These are phyloP conservation scores for Syngnathus scovelli DNA, from an alignment of 2,113 vertebrate species.

Conservation along the genomic window DNA sequence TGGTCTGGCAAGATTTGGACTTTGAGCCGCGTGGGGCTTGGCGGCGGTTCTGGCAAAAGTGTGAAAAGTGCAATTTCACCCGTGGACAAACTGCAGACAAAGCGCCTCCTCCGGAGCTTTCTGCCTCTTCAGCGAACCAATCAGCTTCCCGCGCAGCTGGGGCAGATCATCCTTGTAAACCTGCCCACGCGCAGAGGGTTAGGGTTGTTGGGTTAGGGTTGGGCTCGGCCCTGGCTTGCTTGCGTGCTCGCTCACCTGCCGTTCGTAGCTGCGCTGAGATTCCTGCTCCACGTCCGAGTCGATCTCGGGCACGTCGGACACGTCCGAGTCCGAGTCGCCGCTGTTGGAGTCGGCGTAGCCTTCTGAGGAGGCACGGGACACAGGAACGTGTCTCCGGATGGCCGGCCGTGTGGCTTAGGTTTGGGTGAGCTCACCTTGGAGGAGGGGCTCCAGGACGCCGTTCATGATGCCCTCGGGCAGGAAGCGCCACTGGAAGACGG, in stretches of 20 bases:
- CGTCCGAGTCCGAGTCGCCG: constrained; percentile 91
- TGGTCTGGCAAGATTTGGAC: too few species aligned
- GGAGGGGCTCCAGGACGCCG: constrained; percentile 79
- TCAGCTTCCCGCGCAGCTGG: constrained; percentile 87
- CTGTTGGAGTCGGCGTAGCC: constrained; percentile 89
- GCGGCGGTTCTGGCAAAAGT: too few species aligned
- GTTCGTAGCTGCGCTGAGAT: constrained; percentile 92
- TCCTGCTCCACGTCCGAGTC: constrained; percentile 99
- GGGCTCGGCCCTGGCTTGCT: too few species aligned
- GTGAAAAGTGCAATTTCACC: constrained; percentile 64
- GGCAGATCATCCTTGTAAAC: constrained; percentile 99
- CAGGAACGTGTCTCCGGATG: too few species aligned
- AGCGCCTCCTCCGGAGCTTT: constrained; percentile 87
- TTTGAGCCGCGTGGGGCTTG: too few species aligned
- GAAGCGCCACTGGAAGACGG: constrained; percentile 96
- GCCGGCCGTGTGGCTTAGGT: too few species aligned
- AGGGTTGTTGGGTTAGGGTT: too few species aligned
- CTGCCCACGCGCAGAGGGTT: constrained; percentile 55
- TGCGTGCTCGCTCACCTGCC: constrained; percentile 73
- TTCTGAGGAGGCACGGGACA: constrained; percentile 61
- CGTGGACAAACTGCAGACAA: constrained; percentile 91
- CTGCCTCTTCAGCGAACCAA: constrained; percentile 87
- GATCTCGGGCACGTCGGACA: constrained; percentile 91
- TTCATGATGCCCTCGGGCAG: constrained; percentile 89
- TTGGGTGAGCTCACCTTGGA: constrained; percentile 72